Evolutionary conservation across 2,888 invertebrate genomes (phyloP).

Genomic region (Drosophila fulvimacula): DNA sequence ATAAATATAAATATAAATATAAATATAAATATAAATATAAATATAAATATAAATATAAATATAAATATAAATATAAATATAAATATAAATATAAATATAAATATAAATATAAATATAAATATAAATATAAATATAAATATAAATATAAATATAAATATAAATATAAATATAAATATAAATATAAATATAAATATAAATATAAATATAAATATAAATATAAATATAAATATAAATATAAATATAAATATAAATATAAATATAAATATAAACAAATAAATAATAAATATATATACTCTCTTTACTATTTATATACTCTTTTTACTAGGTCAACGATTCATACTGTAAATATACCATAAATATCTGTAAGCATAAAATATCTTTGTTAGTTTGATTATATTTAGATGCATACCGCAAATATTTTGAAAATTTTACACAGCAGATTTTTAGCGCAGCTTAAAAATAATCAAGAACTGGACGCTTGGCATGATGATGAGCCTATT

Average conservation of each 20-base stretch:
- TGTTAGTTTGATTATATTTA: conserved; percentile 6
- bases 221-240: too few relatives aligned
- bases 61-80: too few relatives aligned
- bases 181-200: too few relatives aligned
- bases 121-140: too few relatives aligned
- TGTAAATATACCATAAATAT: too few relatives aligned
- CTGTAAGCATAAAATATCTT: background rate
- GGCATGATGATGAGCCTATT: conserved; percentile 13
- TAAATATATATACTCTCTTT: too few relatives aligned
- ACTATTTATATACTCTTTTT: background rate
- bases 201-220: too few relatives aligned
- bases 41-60: background rate
- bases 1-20: background rate
- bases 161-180: too few relatives aligned
- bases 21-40: conserved; percentile 1
- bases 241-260: too few relatives aligned
- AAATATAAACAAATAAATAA: background rate
- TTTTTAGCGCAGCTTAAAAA: conserved; percentile 45
- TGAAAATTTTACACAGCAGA: conserved; percentile 21
- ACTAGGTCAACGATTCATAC: background rate
- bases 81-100: too few relatives aligned
- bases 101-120: too few relatives aligned
- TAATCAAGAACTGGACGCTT: conserved; percentile 25
- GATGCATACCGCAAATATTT: conserved; percentile 7
- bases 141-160: too few relatives aligned